Percentiles rank a stretch among this genome's conserved stretches.
These are phyloP conservation scores for Scomber colias DNA, from an alignment of 2,113 vertebrate genomes.

Conservation along the genomic window DNA sequence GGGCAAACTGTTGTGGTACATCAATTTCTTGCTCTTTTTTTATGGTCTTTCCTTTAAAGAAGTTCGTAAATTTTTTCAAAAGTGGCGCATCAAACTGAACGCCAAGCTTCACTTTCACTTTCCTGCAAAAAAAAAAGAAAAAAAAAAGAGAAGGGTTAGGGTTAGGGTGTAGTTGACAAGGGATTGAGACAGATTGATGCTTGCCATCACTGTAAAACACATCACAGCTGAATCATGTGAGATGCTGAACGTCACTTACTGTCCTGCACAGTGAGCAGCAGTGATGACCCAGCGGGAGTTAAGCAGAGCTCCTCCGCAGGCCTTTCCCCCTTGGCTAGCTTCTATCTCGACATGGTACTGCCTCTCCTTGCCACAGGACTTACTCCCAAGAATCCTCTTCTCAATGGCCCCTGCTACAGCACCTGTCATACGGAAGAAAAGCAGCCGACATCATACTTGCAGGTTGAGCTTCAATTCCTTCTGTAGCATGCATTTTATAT, in stretches of 20 bases:
- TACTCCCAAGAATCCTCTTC: slow-evolving; percentile 34
- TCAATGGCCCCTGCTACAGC: slow-evolving; percentile 16
- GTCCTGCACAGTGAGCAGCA: slow-evolving; percentile 51
- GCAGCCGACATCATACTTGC: fast-evolving
- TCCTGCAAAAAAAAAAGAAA: not conserved
- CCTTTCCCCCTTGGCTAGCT: not conserved
- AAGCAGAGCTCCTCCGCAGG: slow-evolving; percentile 30
- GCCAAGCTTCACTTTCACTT: slow-evolving; percentile 9
- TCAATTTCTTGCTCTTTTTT: not conserved
- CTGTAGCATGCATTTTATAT: no score
- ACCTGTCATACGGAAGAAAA: not conserved
- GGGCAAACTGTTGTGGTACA: slow-evolving; percentile 1
- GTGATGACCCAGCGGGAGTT: slow-evolving; percentile 57
- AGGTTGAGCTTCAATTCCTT: no score
- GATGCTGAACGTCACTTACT: slow-evolving; percentile 25
- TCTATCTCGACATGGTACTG: slow-evolving; percentile 41
- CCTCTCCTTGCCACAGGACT: not conserved
- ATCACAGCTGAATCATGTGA: not conserved
- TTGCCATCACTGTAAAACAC: not conserved
- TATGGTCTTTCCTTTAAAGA: not conserved
- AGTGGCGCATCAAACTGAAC: fast-evolving
- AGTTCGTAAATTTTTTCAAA: fast-evolving
- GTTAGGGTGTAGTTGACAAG: no score
- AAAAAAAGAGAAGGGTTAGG: not conserved
- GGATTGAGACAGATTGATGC: not conserved